Conservation (phyloP, 2,113 vertebrate species). For the Laticauda colubrina region DNA sequence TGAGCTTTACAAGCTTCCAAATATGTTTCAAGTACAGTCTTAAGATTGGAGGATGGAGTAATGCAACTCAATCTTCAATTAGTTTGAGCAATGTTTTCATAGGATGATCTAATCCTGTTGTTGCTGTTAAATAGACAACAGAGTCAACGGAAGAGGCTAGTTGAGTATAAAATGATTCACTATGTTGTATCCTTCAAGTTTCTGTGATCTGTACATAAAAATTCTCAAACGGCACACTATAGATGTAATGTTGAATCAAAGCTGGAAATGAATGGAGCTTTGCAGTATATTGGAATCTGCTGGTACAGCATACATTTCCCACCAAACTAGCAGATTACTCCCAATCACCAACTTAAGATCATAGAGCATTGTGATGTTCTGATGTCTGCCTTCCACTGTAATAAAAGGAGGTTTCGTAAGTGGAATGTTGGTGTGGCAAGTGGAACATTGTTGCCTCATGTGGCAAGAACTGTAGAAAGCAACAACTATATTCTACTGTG, state of each 20-base stretch:
- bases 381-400: background rate
- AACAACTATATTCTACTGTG: background rate
- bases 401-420: background rate
- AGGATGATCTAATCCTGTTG: background rate
- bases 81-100: background rate
- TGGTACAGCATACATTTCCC: background rate
- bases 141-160: background rate
- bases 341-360: background rate
- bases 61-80: background rate
- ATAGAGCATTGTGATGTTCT: background rate
- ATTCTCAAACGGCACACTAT: background rate
- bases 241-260: background rate
- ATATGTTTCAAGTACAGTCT: background rate
- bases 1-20: background rate
- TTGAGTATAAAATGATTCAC: background rate
- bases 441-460: background rate
- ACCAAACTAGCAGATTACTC: background rate
- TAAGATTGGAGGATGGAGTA: background rate
- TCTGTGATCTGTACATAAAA: background rate
- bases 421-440: background rate
- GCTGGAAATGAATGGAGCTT: background rate
- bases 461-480: background rate
- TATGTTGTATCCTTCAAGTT: background rate
- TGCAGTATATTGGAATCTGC: background rate
- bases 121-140: background rate